Conservation (phyloP, 1,140 invertebrate species). For the Gonioctena quinquepunctata region DNA sequence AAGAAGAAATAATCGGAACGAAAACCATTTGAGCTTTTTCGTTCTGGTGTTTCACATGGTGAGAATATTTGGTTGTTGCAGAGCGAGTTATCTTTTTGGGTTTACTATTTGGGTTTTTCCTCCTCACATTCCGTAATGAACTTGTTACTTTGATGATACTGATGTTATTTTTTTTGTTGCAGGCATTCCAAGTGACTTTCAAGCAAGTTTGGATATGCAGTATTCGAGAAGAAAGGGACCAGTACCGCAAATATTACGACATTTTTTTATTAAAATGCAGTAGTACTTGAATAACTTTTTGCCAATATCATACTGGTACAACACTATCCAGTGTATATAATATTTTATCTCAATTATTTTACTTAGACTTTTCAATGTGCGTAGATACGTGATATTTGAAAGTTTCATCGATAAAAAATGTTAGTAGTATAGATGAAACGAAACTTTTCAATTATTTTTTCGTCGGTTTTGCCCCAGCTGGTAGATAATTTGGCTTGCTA, state of each 20-base stretch:
- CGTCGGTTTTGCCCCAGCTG: background rate
- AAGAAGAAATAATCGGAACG: no score
- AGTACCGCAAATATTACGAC: conserved; percentile 3
- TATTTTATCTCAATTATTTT: background rate
- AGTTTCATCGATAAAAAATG: background rate
- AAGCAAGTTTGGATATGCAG: background rate
- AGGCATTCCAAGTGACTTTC: background rate
- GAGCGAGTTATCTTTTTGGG: no score
- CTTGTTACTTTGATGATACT: no score
- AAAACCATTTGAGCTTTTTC: no score
- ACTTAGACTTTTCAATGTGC: background rate
- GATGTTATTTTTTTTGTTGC: background rate
- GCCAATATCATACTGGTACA: background rate
- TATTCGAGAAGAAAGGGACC: background rate
- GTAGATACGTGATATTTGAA: background rate
- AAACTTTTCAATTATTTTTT: background rate
- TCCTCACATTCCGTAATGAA: no score
- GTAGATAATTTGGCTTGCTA: background rate
- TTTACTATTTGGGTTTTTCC: no score
- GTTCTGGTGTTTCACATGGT: no score
- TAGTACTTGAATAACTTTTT: background rate
- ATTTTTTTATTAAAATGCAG: conserved; percentile 1
- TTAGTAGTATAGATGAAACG: background rate
- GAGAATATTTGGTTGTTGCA: no score
- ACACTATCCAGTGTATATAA: background rate